These are phyloP conservation scores for Anthophora plumipes DNA, from an alignment of 2,888 invertebrate genomes.

Conservation along the genomic window DNA sequence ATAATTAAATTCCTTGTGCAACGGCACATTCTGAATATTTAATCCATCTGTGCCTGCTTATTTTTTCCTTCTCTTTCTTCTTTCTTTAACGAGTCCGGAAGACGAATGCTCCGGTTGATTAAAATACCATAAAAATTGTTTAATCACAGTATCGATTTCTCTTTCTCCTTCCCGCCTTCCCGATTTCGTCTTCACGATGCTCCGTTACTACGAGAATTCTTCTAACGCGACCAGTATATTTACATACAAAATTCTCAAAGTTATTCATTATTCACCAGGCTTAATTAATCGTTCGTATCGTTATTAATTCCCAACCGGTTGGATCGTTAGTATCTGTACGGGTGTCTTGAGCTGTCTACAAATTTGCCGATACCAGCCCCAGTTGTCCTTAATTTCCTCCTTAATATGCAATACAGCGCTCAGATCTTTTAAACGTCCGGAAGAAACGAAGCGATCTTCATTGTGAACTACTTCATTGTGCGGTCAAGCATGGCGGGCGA, in stretches of 20 bases:
- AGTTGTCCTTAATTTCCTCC: slow-evolving; percentile 47
- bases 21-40: slow-evolving; percentile 72
- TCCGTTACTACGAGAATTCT: no score
- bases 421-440: slow-evolving; percentile 44
- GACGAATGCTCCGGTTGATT: slow-evolving; percentile 26
- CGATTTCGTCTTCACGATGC: no score
- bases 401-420: slow-evolving; percentile 51
- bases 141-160: no score
- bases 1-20: slow-evolving; percentile 78
- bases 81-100: slow-evolving; percentile 9
- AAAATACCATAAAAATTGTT: slow-evolving; percentile 27
- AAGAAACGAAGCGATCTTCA: slow-evolving; percentile 45
- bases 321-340: no score
- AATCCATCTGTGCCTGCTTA: slow-evolving; percentile 46
- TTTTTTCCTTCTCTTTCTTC: not conserved
- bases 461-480: slow-evolving; percentile 49
- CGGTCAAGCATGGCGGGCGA: slow-evolving; percentile 35
- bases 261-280: no score
- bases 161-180: no score
- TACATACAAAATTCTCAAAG: no score
- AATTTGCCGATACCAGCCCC: slow-evolving; percentile 35
- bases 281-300: not conserved
- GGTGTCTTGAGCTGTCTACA: slow-evolving; percentile 35
- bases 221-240: no score
- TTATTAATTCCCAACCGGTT: not conserved